Conservation (phyloP, 2,888 invertebrate species). For the Drosophila mercatorum region DNA sequence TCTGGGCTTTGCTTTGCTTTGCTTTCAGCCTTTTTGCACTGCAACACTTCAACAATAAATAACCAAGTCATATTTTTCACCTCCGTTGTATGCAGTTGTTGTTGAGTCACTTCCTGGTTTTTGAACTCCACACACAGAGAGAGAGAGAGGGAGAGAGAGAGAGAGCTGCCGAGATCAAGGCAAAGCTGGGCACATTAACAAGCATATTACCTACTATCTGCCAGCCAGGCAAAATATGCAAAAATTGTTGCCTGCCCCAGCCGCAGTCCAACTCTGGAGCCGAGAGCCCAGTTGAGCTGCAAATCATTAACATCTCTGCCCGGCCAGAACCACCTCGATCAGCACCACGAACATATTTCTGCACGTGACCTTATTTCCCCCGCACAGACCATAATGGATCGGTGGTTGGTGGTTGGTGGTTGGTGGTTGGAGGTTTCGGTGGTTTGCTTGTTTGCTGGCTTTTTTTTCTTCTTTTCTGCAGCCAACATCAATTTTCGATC, state of each 20-base stretch:
- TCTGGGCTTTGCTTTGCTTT: constrained; percentile 47
- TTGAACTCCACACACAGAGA: constrained; percentile 59
- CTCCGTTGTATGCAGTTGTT: constrained; percentile 66
- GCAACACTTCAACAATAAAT: constrained; percentile 80
- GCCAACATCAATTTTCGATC: constrained; percentile 80
- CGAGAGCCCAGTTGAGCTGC: constrained; percentile 52
- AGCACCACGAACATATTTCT: constrained; percentile 75
- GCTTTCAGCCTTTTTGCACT: constrained; percentile 71
- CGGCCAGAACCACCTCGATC: constrained; percentile 51
- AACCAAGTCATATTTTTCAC: constrained; percentile 80
- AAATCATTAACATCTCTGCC: constrained; percentile 77
- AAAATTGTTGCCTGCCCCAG: constrained; percentile 64
- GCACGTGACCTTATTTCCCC: constrained; percentile 80
- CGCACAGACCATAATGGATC: constrained; percentile 58
- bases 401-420: constrained; percentile 23
- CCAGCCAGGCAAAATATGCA: constrained; percentile 70
- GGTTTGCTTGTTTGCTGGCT: constrained; percentile 48
- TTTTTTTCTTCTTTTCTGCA: constrained; percentile 1
- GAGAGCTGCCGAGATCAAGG: constrained; percentile 40
- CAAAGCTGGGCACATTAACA: constrained; percentile 74
- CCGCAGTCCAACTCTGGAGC: constrained; percentile 14
- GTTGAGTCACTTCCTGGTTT: constrained; percentile 80
- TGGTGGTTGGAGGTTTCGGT: constrained; percentile 41
- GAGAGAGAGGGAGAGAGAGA: not conserved
- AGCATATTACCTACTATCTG: constrained; percentile 79